These are phyloP conservation scores for Heteromormyrus szaboi DNA, from an alignment of 2,797 vertebrate species.

Conservation along the genomic window DNA sequence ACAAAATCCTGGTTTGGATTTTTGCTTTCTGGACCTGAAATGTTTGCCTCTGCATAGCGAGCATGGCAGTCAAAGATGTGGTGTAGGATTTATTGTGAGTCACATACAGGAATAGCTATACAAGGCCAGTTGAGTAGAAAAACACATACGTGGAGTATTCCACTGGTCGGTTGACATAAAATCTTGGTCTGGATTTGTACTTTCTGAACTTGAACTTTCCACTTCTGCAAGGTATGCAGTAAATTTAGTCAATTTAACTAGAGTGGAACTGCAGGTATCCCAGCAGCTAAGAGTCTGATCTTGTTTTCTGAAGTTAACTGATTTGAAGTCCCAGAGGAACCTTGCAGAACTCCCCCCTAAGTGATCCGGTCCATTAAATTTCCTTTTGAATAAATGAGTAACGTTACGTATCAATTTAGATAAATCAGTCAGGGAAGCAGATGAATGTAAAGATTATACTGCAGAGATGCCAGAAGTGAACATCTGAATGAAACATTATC, in stretches of 20 bases:
- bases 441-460: slow-evolving; percentile 1
- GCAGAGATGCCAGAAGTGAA: neutral
- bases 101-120: neutral
- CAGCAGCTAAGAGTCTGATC: neutral
- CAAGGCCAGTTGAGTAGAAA: neutral
- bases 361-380: neutral
- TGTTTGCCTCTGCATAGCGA: neutral
- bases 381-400: neutral
- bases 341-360: neutral
- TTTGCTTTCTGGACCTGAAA: neutral
- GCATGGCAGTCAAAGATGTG: neutral
- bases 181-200: neutral
- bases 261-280: neutral
- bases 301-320: slow-evolving; percentile 1
- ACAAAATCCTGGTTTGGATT: neutral
- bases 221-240: neutral
- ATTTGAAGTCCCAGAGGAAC: neutral
- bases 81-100: neutral
- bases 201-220: neutral
- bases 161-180: neutral
- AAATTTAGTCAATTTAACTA: neutral
- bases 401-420: neutral
- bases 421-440: neutral
- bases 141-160: neutral
- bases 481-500: neutral